Evolutionary conservation across 2,888 invertebrate genomes (phyloP).

Genomic region (Syritta pipiens): DNA sequence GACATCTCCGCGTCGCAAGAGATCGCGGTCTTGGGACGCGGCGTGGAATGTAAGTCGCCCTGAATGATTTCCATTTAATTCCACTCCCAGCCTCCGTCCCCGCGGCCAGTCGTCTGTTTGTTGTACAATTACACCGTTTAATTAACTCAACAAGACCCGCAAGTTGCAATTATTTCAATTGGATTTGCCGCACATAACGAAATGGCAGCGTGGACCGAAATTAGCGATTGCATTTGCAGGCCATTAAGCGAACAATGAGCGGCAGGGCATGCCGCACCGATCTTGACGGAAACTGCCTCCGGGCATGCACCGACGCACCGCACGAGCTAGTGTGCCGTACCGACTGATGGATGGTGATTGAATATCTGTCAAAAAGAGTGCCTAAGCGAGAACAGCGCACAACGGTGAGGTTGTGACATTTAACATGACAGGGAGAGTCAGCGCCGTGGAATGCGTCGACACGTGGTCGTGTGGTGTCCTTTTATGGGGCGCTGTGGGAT

Average conservation of each 20-base stretch:
- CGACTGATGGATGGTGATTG: conserved; percentile 1
- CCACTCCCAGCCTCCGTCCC: conserved; percentile 21
- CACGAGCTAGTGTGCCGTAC: too few relatives aligned
- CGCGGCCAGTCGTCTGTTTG: conserved; percentile 37
- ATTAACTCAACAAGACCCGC: conserved; percentile 76
- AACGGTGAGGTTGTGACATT: not conserved
- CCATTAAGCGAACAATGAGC: conserved; percentile 47
- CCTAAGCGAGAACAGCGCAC: too few relatives aligned
- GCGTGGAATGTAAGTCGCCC: conserved; percentile 41
- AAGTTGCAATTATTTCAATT: conserved; percentile 79
- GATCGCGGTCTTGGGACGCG: conserved; percentile 5
- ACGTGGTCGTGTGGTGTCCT: too few relatives aligned
- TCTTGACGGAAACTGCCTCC: conserved; percentile 14
- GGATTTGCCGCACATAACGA: conserved; percentile 70
- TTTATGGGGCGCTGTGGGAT: too few relatives aligned
- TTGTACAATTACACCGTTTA: conserved; percentile 78
- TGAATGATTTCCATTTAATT: conserved; percentile 61
- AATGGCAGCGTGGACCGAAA: conserved; percentile 22
- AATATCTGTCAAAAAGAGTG: conserved; percentile 5
- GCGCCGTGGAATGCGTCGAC: too few relatives aligned
- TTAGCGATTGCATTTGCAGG: conserved; percentile 62
- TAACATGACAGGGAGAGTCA: not conserved
- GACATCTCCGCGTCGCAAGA: not conserved
- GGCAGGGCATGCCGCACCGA: conserved; percentile 1
- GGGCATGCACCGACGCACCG: conserved; percentile 7